A percentile compares a stretch with the other conserved stretches of the same genome.
Evolutionary conservation across 2,113 vertebrate genomes (phyloP).

Genomic region (Corvus cornix): DNA sequence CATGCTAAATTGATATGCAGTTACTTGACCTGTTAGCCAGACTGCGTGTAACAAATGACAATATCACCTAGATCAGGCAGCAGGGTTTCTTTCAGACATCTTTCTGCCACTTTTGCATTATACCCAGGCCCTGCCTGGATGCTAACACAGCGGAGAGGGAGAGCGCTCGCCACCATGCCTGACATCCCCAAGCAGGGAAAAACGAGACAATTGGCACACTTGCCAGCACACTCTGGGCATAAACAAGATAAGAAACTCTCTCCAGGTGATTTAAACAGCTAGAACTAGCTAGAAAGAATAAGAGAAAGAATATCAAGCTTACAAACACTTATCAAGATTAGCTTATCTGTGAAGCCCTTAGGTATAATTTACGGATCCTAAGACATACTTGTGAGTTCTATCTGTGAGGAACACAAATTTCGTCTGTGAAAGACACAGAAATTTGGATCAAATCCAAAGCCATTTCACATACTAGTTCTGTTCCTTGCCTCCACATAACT

Average conservation of each 20-base stretch:
- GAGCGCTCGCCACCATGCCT: rapidly evolving
- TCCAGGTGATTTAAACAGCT: background rate
- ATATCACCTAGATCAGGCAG: background rate
- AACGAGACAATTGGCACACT: background rate
- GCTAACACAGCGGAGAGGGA: background rate
- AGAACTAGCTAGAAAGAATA: background rate
- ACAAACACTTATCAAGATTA: background rate
- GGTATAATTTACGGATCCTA: background rate
- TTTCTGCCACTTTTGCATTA: background rate
- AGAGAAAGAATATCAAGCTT: background rate
- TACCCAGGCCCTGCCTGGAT: background rate
- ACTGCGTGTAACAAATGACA: background rate
- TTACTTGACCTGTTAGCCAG: background rate
- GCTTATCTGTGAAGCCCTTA: background rate
- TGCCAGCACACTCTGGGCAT: background rate
- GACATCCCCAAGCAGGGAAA: rapidly evolving
- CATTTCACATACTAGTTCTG: background rate
- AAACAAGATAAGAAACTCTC: background rate
- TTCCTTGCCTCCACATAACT: background rate
- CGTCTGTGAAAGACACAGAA: background rate
- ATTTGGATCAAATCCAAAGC: background rate
- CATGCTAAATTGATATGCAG: background rate
- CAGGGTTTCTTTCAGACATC: background rate
- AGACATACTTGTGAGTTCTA: background rate
- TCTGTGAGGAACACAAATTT: background rate